These are phyloP conservation scores for Mycetomoellerius zeteki DNA, from an alignment of 1,140 invertebrate species.

Conservation along the genomic window DNA sequence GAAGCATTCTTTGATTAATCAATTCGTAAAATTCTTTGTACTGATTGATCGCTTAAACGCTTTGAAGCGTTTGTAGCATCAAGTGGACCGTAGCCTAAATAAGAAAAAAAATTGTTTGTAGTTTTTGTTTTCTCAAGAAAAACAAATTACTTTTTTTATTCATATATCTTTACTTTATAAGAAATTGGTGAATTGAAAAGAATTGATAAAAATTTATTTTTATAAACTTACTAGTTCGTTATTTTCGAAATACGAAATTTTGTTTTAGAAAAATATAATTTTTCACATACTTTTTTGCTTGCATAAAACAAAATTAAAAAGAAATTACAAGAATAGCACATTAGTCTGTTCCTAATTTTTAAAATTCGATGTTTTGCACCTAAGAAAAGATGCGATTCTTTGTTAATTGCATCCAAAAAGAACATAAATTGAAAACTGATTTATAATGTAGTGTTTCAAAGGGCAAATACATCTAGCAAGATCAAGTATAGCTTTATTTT, in stretches of 20 bases:
- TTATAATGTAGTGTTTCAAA: too few relatives aligned
- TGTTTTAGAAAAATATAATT: background rate
- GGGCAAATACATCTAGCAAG: too few relatives aligned
- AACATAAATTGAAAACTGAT: background rate
- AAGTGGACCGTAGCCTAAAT: too few relatives aligned
- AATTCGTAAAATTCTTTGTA: too few relatives aligned
- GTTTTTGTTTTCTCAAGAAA: background rate
- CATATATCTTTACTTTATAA: too few relatives aligned
- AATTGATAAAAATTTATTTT: background rate
- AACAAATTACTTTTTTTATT: too few relatives aligned
- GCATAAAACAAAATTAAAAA: background rate
- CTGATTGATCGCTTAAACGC: too few relatives aligned
- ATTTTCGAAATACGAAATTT: background rate
- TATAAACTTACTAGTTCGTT: background rate
- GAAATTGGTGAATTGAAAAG: background rate
- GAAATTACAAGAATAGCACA: background rate
- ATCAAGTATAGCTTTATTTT: too few relatives aligned
- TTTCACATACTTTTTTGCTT: background rate
- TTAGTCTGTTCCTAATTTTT: background rate
- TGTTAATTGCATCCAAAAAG: background rate
- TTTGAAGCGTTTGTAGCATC: too few relatives aligned
- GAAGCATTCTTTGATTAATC: too few relatives aligned
- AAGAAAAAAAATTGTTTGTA: slow-evolving; percentile 14
- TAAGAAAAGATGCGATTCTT: background rate
- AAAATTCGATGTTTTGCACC: background rate